Conservation (phyloP, 1,140 invertebrate genomes). For the Rhagoletis pomonella region DNA sequence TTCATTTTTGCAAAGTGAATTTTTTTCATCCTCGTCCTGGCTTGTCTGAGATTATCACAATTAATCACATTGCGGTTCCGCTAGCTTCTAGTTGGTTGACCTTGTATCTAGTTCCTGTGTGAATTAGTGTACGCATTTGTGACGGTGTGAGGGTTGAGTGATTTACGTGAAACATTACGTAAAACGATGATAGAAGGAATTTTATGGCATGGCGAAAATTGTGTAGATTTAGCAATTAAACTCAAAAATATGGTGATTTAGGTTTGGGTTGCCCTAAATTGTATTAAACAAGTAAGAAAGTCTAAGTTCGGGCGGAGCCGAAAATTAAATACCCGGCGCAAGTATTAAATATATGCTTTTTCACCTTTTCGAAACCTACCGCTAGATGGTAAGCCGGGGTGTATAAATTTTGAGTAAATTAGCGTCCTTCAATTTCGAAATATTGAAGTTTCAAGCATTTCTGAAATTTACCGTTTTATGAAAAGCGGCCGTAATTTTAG, state of each 20-base stretch:
- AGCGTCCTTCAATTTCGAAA: no score
- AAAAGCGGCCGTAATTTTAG: no score
- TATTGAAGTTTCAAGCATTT: no score
- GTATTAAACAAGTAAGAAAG: no score
- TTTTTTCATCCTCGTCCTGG: constrained; percentile 25
- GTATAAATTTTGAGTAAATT: no score
- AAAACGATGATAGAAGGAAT: constrained; percentile 41
- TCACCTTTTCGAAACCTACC: no score
- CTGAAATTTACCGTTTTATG: no score
- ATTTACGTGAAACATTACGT: constrained; percentile 18
- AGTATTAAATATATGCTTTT: no score
- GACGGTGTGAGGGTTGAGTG: constrained; percentile 8
- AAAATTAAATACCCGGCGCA: no score
- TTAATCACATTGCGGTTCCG: constrained; percentile 41
- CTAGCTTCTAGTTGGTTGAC: not conserved
- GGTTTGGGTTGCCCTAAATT: not conserved
- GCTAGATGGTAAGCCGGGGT: no score
- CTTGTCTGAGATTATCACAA: constrained; percentile 46
- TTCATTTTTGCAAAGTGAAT: constrained; percentile 32
- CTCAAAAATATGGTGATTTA: not conserved
- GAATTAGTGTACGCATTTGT: constrained; percentile 12
- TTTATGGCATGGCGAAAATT: constrained; percentile 15
- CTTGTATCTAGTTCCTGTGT: not conserved
- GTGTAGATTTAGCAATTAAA: constrained; percentile 38
- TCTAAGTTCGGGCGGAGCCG: no score